Conservation (phyloP, 2,888 invertebrate genomes). For the Quadroppia sp. region DNA sequence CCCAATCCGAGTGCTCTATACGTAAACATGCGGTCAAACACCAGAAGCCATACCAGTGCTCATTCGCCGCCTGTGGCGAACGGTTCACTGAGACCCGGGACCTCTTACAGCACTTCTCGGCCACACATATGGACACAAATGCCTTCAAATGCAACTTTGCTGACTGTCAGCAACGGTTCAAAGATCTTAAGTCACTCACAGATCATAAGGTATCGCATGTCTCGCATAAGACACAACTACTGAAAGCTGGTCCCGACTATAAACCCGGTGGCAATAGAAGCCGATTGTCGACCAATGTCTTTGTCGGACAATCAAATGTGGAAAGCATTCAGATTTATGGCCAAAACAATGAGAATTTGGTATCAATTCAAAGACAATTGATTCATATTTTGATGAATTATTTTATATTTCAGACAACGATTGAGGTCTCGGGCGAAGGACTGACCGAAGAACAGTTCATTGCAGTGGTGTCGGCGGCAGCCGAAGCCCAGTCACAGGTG, state of each 20-base stretch:
- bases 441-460: background rate
- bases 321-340: background rate
- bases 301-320: too few relatives aligned
- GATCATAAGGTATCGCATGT: constrained; percentile 9
- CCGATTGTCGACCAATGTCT: background rate
- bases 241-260: background rate
- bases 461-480: background rate
- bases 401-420: background rate
- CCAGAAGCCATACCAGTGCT: constrained; percentile 32
- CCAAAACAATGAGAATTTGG: background rate
- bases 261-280: background rate
- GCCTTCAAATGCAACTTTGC: constrained; percentile 30
- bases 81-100: constrained; percentile 2
- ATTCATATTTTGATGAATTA: background rate
- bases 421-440: background rate
- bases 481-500: background rate
- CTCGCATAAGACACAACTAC: constrained; percentile 9
- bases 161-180: constrained; percentile 5
- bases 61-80: constrained; percentile 10
- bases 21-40: constrained; percentile 31
- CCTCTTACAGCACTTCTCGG: background rate
- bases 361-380: background rate
- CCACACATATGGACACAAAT: constrained; percentile 31
- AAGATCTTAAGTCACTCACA: constrained; percentile 14
- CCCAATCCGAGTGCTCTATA: constrained; percentile 18